Base-by-base conservation (phyloP, 2,888 invertebrate genomes). In the Anodontia alba region DNA sequence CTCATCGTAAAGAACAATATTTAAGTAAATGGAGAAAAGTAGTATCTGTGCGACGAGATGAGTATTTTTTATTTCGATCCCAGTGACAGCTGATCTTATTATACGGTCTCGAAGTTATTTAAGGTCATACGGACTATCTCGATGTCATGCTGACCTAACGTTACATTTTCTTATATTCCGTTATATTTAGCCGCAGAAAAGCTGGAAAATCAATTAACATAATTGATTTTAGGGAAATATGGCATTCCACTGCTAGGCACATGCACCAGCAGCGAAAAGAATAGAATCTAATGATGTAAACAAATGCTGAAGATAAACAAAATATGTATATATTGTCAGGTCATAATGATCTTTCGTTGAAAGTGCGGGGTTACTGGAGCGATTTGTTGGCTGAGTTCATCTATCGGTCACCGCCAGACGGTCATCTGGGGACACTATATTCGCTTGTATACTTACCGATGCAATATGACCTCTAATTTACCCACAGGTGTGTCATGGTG, bases 371-470 rank as follows among this genome's bases (percentile, higher is more conserved):
- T 67, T 46, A 42, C n/a, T 62, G 74, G 76, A 73, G 73, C 62
- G 66, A 72, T 42, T 38, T 68, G 29, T 73, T 57, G 33, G 1
- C 31, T 54, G n/a, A 54, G 83, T 80, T 83, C 80, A 80, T 26
- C 3, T 17, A 67, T 68, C 83, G 83, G 83, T 76, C 83, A 83
- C 36, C 26, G 49, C 31, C 15, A 54, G 68, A 43, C 54, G 80
- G 80, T 83, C 83, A 80, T 46, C 31, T 73, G 43, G 72, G 83
- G 80, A 78, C 80, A 83, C 26, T 1, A 69, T 43, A 26, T 26
- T 23, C 36, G 23, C 33, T 20, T 54, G 29, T 20, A 36, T 54
- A 72, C 51, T 23, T 38, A 54, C 38, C 8, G n/a, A 20, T 8
- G 46, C 17, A 36, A 72, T 46, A 31, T 23, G 36, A 36, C 72